phyloP scores from a whole-genome alignment of 2,113 vertebrate species.

The Chlorodrepanis virens region DNA sequence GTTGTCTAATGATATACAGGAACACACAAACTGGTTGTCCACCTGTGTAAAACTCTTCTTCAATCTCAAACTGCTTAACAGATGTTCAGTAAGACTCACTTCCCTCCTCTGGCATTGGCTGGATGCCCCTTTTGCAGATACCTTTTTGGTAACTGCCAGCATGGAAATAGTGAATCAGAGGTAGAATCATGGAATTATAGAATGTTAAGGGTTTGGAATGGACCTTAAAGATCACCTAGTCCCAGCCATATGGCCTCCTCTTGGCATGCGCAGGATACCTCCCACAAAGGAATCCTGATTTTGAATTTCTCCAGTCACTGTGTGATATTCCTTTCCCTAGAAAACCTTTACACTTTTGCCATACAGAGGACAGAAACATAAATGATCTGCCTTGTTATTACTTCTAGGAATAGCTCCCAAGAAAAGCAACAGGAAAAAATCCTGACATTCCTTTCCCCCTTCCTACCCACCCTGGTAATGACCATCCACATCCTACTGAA shows the following conservation, averaged over 20 bases:
- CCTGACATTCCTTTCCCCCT: background rate
- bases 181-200: background rate
- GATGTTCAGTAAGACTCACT: background rate
- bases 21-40: background rate
- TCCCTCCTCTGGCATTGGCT: background rate
- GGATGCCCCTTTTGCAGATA: background rate
- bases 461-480: background rate
- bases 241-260: rapidly evolving
- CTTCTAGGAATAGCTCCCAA: background rate
- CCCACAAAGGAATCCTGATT: background rate
- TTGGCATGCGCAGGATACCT: background rate
- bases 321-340: background rate
- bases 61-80: background rate
- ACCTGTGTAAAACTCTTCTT: background rate
- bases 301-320: background rate
- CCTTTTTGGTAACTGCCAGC: background rate
- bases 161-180: background rate
- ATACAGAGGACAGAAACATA: background rate
- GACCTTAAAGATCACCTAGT: background rate
- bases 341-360: background rate
- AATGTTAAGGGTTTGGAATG: background rate
- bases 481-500: background rate
- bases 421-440: background rate
- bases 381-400: background rate
- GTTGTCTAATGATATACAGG: background rate